A percentile compares a stretch with the other conserved stretches of the same genome.
These are phyloP conservation scores for Trachelus troglodyta DNA, from an alignment of 2,888 invertebrate genomes.

Conservation along the genomic window DNA sequence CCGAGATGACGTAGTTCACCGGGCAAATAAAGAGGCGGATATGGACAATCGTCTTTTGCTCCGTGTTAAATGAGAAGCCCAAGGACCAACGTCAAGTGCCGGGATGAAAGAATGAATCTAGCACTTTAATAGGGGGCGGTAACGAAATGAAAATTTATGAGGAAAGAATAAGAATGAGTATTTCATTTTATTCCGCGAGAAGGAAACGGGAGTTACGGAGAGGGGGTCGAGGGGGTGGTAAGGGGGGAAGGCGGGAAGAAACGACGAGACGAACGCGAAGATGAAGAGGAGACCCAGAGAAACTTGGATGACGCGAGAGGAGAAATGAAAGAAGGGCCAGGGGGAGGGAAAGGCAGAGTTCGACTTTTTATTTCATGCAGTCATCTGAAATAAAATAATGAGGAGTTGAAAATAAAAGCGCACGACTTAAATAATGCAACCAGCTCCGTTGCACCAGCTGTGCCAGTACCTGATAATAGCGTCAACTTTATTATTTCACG, in stretches of 20 bases:
- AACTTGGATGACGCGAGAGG: not conserved
- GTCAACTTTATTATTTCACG: constrained; percentile 3
- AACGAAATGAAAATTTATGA: constrained; percentile 40
- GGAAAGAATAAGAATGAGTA: constrained; percentile 33
- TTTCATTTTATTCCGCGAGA: constrained; percentile 35
- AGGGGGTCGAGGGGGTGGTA: no score
- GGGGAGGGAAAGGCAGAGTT: constrained; percentile 11
- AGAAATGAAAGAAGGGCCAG: not conserved
- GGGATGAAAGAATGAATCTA: not conserved
- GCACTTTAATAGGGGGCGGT: constrained; percentile 11
- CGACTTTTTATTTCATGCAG: constrained; percentile 37
- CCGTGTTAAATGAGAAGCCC: no score
- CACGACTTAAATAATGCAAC: not conserved
- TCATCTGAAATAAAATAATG: constrained; percentile 49
- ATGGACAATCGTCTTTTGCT: no score
- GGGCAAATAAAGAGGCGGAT: no score
- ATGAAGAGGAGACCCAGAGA: constrained; percentile 3
- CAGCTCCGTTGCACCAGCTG: not conserved
- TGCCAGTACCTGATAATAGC: not conserved
- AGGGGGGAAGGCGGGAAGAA: not conserved
- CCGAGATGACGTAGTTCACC: no score
- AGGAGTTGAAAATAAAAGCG: constrained; percentile 25
- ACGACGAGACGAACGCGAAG: not conserved
- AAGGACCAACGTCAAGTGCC: no score
- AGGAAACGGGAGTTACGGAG: not conserved